phyloP scores from a whole-genome alignment of 23 tunicate genomes.

The Styela plicata region DNA sequence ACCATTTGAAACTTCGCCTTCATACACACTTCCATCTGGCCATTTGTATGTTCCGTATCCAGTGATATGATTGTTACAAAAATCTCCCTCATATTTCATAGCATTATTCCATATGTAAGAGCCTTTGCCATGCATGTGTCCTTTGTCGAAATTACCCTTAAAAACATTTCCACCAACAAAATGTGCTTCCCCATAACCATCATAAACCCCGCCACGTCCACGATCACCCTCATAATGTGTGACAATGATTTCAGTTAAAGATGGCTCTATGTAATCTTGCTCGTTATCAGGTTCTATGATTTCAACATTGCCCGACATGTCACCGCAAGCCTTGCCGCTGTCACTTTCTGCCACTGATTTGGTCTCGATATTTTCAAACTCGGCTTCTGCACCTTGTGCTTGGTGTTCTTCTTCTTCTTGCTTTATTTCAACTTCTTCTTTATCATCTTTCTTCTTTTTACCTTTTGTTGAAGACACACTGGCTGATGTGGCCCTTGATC shows the following conservation, averaged over 20 bases:
- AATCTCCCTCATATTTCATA: constrained; percentile 80
- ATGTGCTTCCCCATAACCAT: constrained; percentile 73
- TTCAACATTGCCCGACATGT: constrained; percentile 3
- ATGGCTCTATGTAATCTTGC: constrained; percentile 61
- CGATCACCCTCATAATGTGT: constrained; percentile 64
- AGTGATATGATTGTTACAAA: constrained; percentile 68
- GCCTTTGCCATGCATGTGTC: constrained; percentile 93
- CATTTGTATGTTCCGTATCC: constrained; percentile 93
- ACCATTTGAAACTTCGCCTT: constrained; percentile 90
- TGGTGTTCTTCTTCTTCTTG: neutral
- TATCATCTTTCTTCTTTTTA: constrained; percentile 10
- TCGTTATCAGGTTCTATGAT: constrained; percentile 19
- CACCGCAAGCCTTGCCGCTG: constrained; percentile 45
- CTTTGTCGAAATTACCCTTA: constrained; percentile 63
- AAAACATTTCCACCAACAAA: constrained; percentile 79
- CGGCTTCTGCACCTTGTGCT: neutral
- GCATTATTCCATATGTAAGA: constrained; percentile 77
- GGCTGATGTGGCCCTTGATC: constrained; percentile 28
- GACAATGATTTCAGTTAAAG: constrained; percentile 67
- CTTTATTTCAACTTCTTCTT: constrained; percentile 4
- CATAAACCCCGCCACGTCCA: constrained; percentile 49
- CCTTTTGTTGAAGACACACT: neutral
- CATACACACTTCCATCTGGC: constrained; percentile 80
- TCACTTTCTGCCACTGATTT: constrained; percentile 80
- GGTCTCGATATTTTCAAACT: constrained; percentile 48